These are phyloP conservation scores for Nemotelus pantherinus DNA, from an alignment of 2,888 invertebrate genomes.

Conservation along the genomic window DNA sequence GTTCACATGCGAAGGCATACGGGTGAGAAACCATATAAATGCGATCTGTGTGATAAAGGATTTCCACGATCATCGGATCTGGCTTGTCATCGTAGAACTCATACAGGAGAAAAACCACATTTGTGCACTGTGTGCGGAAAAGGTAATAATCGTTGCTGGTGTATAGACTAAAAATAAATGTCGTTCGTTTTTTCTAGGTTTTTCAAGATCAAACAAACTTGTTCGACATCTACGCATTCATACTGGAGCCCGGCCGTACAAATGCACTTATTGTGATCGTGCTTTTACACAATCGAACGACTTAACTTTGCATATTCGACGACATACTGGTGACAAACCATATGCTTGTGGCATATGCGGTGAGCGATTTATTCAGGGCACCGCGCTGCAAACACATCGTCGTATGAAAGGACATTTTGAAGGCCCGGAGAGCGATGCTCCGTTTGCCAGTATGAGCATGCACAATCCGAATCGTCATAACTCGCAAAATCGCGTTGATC, in stretches of 20 bases:
- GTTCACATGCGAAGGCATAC: conserved; percentile 76
- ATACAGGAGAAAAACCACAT: conserved; percentile 72
- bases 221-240: conserved; percentile 71
- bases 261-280: conserved; percentile 67
- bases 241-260: conserved; percentile 69
- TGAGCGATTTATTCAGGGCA: conserved; percentile 75
- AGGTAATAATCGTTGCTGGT: conserved; percentile 36
- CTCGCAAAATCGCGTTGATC: conserved; percentile 45
- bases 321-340: conserved; percentile 76
- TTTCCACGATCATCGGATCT: conserved; percentile 73
- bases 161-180: too few species aligned
- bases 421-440: conserved; percentile 52
- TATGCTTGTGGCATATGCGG: conserved; percentile 75
- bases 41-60: conserved; percentile 72
- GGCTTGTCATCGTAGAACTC: conserved; percentile 70
- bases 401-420: conserved; percentile 70
- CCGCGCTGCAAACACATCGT: conserved; percentile 72
- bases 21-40: conserved; percentile 73
- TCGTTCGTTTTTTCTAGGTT: conserved; percentile 61
- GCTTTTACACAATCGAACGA: conserved; percentile 78
- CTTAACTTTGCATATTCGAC: conserved; percentile 73
- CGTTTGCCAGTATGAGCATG: conserved; percentile 46
- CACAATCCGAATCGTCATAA: conserved; percentile 47
- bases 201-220: conserved; percentile 71
- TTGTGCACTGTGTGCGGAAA: conserved; percentile 59